Evolutionary conservation across 2,113 vertebrate genomes (phyloP).

Genomic region (Mus spicilegus): DNA sequence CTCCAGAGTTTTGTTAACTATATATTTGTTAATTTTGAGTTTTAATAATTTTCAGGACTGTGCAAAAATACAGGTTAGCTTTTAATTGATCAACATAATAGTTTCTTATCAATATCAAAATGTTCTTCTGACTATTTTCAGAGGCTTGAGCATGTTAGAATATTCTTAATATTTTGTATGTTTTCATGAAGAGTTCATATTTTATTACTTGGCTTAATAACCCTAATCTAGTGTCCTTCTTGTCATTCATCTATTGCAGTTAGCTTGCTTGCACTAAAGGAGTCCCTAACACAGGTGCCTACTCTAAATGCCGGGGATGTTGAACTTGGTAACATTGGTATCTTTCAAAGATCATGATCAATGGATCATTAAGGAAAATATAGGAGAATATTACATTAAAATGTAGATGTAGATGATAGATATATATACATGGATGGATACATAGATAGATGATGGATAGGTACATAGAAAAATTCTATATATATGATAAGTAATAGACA

Average conservation of each 20-base stretch:
- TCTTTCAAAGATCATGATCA: too few relatives aligned
- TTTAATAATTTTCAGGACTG: neutral
- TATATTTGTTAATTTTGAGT: neutral
- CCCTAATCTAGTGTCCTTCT: neutral
- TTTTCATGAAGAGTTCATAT: neutral
- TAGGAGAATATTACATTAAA: neutral
- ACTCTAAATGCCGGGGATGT: rapidly evolving
- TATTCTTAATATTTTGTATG: neutral
- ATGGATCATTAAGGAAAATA: neutral
- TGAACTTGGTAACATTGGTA: neutral
- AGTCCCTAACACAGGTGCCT: too few relatives aligned
- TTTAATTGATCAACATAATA: neutral
- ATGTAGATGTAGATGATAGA: neutral
- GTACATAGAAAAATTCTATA: too few relatives aligned
- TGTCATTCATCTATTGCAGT: too few relatives aligned
- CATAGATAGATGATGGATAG: too few relatives aligned
- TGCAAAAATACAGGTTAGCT: neutral
- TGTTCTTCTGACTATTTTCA: neutral
- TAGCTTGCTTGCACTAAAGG: neutral
- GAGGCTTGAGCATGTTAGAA: neutral
- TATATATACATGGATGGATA: too few relatives aligned
- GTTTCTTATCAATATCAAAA: neutral
- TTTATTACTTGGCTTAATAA: neutral
- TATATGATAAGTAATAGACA: too few relatives aligned
- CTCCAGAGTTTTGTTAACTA: neutral